These are phyloP conservation scores for Pontoporia blainvillei DNA, from an alignment of 2,113 vertebrate genomes.

Conservation along the genomic window DNA sequence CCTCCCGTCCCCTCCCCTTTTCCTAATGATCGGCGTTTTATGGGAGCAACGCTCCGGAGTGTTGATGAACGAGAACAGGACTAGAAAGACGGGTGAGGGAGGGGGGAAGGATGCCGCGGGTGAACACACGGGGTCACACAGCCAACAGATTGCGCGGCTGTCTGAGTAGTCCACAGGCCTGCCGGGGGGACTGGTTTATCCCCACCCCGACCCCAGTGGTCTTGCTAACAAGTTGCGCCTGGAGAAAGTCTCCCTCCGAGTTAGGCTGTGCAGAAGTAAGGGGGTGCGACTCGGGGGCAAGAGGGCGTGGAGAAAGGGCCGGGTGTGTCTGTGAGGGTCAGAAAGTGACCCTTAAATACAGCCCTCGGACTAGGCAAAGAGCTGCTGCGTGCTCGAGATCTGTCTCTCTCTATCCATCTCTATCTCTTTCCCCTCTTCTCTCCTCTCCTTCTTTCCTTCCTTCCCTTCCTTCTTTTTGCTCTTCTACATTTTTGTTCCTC, in stretches of 20 bases:
- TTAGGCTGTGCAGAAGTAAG: not conserved
- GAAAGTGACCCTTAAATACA: not conserved
- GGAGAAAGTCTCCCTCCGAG: constrained; percentile 10
- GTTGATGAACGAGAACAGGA: constrained; percentile 9
- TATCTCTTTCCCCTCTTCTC: not conserved
- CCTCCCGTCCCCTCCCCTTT: not conserved
- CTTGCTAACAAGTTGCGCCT: not conserved
- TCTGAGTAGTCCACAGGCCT: not conserved
- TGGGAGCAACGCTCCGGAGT: constrained; percentile 23
- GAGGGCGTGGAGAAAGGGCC: not conserved
- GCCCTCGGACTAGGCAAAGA: not conserved
- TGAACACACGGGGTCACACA: not conserved
- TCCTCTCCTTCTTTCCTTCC: too few species aligned
- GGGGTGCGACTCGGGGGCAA: not conserved
- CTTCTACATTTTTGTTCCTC: not conserved
- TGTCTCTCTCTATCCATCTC: too few species aligned
- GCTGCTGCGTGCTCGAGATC: not conserved
- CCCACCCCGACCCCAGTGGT: not conserved
- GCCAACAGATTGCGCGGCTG: not conserved
- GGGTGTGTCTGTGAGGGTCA: not conserved
- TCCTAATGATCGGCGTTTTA: constrained; percentile 23
- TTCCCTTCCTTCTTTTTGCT: too few species aligned
- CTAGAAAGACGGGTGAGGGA: not conserved
- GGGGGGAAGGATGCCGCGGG: not conserved
- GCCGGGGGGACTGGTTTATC: not conserved